A percentile compares a stretch with the other conserved stretches of the same genome.
These are phyloP conservation scores for Rhinogobio ventralis DNA, from an alignment of 2,797 vertebrate genomes.

Conservation along the genomic window DNA sequence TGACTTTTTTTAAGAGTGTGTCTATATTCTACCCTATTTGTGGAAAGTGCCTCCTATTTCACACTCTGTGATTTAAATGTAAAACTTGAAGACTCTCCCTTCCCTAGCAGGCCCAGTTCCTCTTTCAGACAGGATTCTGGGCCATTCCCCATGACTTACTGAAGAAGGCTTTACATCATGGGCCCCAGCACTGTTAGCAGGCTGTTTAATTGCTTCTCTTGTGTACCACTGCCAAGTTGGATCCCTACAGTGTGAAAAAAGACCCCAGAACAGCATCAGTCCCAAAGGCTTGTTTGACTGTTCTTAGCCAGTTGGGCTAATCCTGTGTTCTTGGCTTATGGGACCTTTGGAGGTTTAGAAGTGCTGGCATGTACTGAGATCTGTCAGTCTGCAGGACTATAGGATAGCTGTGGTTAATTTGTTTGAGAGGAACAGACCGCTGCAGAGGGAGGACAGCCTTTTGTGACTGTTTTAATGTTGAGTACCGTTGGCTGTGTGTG, in stretches of 20 bases:
- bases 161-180: conserved; percentile 60
- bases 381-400: conserved; percentile 76
- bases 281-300: conserved; percentile 64
- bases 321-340: conserved; percentile 71
- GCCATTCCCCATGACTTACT: conserved; percentile 56
- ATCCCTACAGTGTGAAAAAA: conserved; percentile 62
- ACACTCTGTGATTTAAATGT: not conserved
- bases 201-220: conserved; percentile 63
- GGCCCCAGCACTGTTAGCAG: conserved; percentile 58
- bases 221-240: conserved; percentile 62
- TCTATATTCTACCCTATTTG: not conserved
- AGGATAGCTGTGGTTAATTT: conserved; percentile 80
- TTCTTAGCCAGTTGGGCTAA: conserved; percentile 70
- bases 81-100: conserved; percentile 8
- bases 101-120: conserved; percentile 33
- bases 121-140: conserved; percentile 37
- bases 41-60: not conserved
- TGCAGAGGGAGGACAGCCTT: conserved; percentile 60
- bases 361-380: conserved; percentile 76
- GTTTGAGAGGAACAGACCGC: conserved; percentile 70
- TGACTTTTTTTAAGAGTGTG: not conserved
- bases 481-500: conserved; percentile 47
- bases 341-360: conserved; percentile 74
- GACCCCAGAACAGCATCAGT: conserved; percentile 50
- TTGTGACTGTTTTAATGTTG: conserved; percentile 50